These are phyloP conservation scores for Ophonus ardosiacus DNA, from an alignment of 2,888 invertebrate species.

Conservation along the genomic window DNA sequence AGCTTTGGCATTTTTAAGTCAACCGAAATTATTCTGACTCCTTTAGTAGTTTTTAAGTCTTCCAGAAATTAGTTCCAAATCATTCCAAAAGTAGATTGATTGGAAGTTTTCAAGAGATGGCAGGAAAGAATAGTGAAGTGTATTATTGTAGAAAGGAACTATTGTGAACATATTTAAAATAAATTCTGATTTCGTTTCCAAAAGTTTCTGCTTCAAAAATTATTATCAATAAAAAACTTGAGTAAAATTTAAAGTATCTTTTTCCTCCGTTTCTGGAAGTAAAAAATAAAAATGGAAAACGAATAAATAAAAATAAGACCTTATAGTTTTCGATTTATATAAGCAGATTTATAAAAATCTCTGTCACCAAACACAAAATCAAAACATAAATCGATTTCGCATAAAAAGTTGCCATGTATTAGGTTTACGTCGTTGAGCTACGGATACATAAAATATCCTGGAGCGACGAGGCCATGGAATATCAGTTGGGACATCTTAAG, in stretches of 20 bases:
- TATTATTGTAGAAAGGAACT: too few species aligned
- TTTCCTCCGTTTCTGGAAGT: neutral
- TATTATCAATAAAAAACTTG: neutral
- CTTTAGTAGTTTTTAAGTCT: too few species aligned
- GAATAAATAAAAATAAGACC: slow-evolving; percentile 7
- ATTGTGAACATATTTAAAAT: too few species aligned
- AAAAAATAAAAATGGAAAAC: neutral
- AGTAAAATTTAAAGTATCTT: neutral
- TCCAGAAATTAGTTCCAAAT: too few species aligned
- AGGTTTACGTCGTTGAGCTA: slow-evolving; percentile 49
- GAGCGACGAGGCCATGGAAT: slow-evolving; percentile 36
- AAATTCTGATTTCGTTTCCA: too few species aligned
- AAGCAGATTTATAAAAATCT: slow-evolving; percentile 47
- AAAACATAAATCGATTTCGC: slow-evolving; percentile 38
- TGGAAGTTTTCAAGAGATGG: too few species aligned
- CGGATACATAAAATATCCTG: slow-evolving; percentile 57
- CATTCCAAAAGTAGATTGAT: too few species aligned
- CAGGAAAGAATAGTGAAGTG: too few species aligned
- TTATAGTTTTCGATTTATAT: slow-evolving; percentile 33
- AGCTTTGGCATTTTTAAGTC: too few species aligned
- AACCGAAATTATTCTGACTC: too few species aligned
- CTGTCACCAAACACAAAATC: slow-evolving; percentile 49
- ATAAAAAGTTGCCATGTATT: slow-evolving; percentile 50
- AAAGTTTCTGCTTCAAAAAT: neutral
- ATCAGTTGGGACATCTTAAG: slow-evolving; percentile 49